Evolutionary conservation across 2,113 vertebrate genomes (phyloP).

Genomic region (Regulus satrapa): DNA sequence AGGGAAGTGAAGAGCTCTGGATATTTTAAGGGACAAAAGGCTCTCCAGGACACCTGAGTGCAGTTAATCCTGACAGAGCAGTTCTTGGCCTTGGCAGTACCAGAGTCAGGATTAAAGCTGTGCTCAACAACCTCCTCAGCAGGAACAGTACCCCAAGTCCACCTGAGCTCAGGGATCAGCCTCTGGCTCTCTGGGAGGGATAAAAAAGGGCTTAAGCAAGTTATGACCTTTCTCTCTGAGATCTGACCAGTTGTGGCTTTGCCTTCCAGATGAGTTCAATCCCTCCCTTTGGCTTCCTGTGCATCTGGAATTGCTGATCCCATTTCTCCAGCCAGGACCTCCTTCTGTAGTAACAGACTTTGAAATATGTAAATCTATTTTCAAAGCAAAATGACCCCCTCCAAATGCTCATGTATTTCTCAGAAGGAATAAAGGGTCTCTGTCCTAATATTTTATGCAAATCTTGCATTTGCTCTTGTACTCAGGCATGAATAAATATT

Average conservation of each 20-base stretch:
- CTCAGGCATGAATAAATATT: neutral
- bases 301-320: neutral
- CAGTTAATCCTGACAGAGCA: neutral
- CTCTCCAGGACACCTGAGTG: neutral
- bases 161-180: neutral
- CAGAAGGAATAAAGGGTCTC: neutral
- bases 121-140: neutral
- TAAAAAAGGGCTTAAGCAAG: neutral
- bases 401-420: neutral
- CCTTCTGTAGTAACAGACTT: neutral
- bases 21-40: neutral
- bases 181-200: neutral
- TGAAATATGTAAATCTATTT: constrained; percentile 54
- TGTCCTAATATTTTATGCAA: constrained; percentile 2
- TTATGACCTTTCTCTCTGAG: neutral
- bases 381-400: neutral
- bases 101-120: neutral
- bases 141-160: neutral
- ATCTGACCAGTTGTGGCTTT: neutral
- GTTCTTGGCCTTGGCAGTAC: neutral
- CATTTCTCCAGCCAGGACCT: neutral
- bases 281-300: neutral
- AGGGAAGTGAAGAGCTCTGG: neutral
- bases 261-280: neutral
- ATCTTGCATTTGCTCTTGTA: neutral